Evolutionary conservation across 2,113 vertebrate species (phyloP), one percentile per base, ranked within the genome.

Genomic region (Epinephelus fuscoguttatus): DNA sequence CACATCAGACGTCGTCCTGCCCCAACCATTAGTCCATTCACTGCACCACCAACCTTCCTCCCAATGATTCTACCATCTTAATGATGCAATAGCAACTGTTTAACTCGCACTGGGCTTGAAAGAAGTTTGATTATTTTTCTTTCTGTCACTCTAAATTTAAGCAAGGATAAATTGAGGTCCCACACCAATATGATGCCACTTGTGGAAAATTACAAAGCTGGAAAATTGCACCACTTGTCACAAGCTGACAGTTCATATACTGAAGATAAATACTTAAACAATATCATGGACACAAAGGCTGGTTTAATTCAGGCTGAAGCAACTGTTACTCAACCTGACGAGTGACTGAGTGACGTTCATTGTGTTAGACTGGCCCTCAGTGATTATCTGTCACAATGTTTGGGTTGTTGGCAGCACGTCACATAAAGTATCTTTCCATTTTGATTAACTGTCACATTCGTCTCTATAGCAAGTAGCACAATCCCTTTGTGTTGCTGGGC

Each of bases 321-420:
- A 12, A 30, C 23, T 47, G 30, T 62, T 81, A 55, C 64, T 79
- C 62, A 72, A 40, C 49, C 45, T 61, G 85, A 75, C 45, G 40
- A 75, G 62, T 68, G 64, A 70, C 78, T 66, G 81, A 80, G 49
- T 73, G 84, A 80, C 4, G 68, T 47, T 89, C 50, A 79, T 80
- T 84, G 64, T n/a, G 2, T 59, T 45, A 5, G 70, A 79, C 78
- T 2, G 19, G 47, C 59, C 53, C 66, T 59, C 42, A 4, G 76
- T 76, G 63, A 88, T 89, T 81, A 62, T 85, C 82, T 81, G 86
- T 86, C 85, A 82, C 69, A 73, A 11, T 64, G 75, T 86, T 80
- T 75, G 66, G 40, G 21, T 25, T 69, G 64, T 75, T 78, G 82
- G 78, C 68, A 62, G 71, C 42, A 50, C 3, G 40, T 85, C 75